Conservation (phyloP, 2,888 invertebrate species). For the Nomada lathburiana region DNA sequence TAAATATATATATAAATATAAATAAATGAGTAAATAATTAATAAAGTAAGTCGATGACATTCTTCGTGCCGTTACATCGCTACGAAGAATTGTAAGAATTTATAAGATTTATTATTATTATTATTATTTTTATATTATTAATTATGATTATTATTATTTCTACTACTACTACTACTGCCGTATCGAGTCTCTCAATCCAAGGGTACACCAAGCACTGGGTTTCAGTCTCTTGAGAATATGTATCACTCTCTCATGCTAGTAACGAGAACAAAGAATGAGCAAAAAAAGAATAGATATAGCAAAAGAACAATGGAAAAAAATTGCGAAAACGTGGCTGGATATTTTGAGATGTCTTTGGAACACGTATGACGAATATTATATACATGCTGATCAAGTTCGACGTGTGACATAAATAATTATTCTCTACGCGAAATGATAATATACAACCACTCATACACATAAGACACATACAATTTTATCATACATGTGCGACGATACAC, state of each 20-base stretch:
- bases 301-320: constrained; percentile 28
- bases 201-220: constrained; percentile 41
- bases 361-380: constrained; percentile 40
- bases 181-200: constrained; percentile 70
- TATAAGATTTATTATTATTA: constrained; percentile 46
- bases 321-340: constrained; percentile 65
- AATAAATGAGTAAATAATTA: constrained; percentile 60
- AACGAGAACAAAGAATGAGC: constrained; percentile 21
- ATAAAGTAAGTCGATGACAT: constrained; percentile 53
- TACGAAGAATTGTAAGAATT: constrained; percentile 48
- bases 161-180: constrained; percentile 64
- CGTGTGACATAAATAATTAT: constrained; percentile 41
- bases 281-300: constrained; percentile 13
- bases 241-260: constrained; percentile 41
- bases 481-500: constrained; percentile 67
- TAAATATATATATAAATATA: constrained; percentile 49
- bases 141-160: constrained; percentile 37
- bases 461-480: constrained; percentile 28
- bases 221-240: constrained; percentile 43
- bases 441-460: constrained; percentile 1
- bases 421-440: constrained; percentile 50
- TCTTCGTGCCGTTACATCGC: constrained; percentile 52
- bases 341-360: constrained; percentile 73
- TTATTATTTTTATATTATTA: constrained; percentile 23
- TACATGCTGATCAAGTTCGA: constrained; percentile 31